Conservation (phyloP, 2,113 vertebrate genomes). For the Psilopsiagon aymara region DNA sequence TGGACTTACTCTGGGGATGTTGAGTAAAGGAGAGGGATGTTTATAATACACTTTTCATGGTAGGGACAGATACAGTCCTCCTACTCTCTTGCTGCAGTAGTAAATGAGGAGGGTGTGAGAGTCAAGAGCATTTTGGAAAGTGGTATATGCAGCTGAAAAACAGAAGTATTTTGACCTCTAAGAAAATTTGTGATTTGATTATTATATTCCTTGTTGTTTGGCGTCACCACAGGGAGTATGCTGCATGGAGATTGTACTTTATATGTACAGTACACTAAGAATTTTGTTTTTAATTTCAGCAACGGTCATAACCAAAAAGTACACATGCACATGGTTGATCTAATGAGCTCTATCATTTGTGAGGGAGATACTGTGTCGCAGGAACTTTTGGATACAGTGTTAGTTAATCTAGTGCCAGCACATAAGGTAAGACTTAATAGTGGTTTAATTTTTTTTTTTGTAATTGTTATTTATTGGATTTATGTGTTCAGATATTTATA, state of each 20-base stretch:
- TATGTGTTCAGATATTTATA: background rate
- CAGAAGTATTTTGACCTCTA: background rate
- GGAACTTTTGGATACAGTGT: constrained; percentile 95
- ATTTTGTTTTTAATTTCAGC: constrained; percentile 77
- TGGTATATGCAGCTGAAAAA: background rate
- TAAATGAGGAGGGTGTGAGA: background rate
- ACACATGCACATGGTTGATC: constrained; percentile 99
- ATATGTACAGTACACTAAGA: background rate
- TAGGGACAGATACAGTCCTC: background rate
- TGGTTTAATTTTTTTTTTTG: background rate
- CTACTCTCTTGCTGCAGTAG: background rate
- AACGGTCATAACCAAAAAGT: constrained; percentile 99
- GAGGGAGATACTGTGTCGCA: constrained; percentile 98
- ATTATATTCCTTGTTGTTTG: background rate
- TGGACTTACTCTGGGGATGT: background rate
- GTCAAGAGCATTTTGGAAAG: background rate
- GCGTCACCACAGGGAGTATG: background rate
- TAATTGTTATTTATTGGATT: background rate
- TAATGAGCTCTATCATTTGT: constrained; percentile 99
- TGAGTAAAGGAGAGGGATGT: background rate
- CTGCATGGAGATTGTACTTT: background rate
- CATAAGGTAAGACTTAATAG: constrained; percentile 86
- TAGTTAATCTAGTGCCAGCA: constrained; percentile 96
- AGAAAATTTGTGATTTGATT: background rate
- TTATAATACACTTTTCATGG: background rate